These are phyloP conservation scores for Polydrusus pterygomalis DNA, from an alignment of 2,888 invertebrate species.

Conservation along the genomic window DNA sequence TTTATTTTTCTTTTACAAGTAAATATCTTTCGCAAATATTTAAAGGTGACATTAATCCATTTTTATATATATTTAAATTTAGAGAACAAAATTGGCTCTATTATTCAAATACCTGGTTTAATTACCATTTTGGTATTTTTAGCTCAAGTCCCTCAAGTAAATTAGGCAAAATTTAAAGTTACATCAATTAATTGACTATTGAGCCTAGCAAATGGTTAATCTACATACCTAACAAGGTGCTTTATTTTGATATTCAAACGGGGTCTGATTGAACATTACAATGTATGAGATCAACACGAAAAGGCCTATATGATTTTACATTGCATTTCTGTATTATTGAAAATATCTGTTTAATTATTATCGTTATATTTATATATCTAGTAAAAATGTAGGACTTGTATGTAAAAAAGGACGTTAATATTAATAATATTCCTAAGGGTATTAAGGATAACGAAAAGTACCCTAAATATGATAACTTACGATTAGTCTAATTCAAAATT, in stretches of 20 bases:
- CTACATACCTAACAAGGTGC: constrained; percentile 41
- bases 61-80: not conserved
- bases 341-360: no score
- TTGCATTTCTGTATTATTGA: no score
- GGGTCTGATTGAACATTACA: constrained; percentile 3
- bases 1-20: no score
- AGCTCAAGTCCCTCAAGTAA: not conserved
- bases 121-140: not conserved
- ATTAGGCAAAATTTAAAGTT: not conserved
- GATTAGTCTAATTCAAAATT: not conserved
- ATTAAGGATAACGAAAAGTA: no score
- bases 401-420: no score
- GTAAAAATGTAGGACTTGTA: no score
- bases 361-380: no score
- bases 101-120: not conserved
- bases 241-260: constrained; percentile 33
- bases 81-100: not conserved
- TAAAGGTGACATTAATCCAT: no score
- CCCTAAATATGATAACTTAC: no score
- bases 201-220: constrained; percentile 34
- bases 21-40: no score
- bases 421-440: no score
- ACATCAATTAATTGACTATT: constrained; percentile 24
- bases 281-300: not conserved
- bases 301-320: not conserved